Percentiles rank a stretch among this genome's conserved stretches.
Evolutionary conservation across 2,113 vertebrate genomes (phyloP).

Genomic region (Orcinus orca): DNA sequence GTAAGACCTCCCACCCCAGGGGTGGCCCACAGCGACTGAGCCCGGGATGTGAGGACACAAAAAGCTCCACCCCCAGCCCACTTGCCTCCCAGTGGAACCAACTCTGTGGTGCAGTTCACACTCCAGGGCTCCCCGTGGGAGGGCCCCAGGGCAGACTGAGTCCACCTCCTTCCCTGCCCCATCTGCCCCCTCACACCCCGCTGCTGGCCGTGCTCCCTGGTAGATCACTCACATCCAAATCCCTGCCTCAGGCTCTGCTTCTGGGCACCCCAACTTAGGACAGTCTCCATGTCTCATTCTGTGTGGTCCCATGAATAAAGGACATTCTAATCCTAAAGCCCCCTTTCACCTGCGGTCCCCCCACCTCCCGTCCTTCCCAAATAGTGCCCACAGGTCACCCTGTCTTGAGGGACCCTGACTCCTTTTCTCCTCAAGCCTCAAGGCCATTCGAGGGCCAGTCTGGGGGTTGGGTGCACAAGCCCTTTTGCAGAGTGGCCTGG

Average conservation of each 20-base stretch:
- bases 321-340: background rate
- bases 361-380: background rate
- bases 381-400: background rate
- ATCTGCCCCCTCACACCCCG: fast-evolving
- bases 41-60: background rate
- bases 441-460: background rate
- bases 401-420: too few species aligned
- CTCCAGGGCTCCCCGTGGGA: background rate
- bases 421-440: background rate
- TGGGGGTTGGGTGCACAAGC: fast-evolving
- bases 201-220: background rate
- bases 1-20: background rate
- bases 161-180: background rate
- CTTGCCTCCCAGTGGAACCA: background rate
- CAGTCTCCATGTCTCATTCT: fast-evolving
- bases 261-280: background rate
- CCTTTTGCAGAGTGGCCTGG: background rate
- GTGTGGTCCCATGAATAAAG: background rate
- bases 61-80: fast-evolving
- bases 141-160: fast-evolving
- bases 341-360: fast-evolving
- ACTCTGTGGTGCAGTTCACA: too few species aligned
- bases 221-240: fast-evolving
- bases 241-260: background rate
- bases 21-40: background rate